Percentiles rank a stretch among this genome's conserved stretches.
Conservation (phyloP, 2,888 invertebrate species). For the Nipponacmea schrenckii region DNA sequence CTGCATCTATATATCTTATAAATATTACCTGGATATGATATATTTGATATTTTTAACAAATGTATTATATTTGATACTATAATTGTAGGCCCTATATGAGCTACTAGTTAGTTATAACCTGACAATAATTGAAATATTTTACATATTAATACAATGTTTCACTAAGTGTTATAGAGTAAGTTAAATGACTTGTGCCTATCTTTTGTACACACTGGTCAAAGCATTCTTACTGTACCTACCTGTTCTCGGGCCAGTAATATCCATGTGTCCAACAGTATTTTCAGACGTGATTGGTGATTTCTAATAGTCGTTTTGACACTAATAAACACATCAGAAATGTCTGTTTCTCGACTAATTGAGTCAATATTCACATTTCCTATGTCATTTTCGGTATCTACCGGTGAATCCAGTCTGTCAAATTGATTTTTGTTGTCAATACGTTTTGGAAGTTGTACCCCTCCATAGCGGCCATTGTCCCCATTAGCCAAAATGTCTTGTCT, state of each 20-base stretch:
- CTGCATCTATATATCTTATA: no score
- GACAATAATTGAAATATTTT: no score
- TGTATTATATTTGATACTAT: no score
- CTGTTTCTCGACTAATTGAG: conserved; percentile 26
- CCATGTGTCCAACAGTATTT: conserved; percentile 93
- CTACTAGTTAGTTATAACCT: no score
- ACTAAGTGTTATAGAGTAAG: no score
- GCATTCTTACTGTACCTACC: conserved; percentile 71
- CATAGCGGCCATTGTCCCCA: not conserved
- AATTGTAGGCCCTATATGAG: no score
- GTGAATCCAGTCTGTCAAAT: conserved; percentile 5
- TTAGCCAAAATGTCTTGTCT: not conserved
- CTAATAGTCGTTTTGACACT: conserved; percentile 93
- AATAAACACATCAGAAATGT: conserved; percentile 82
- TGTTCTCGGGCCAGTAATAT: conserved; percentile 90
- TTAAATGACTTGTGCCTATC: no score
- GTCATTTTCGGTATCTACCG: conserved; percentile 1
- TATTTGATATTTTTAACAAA: no score
- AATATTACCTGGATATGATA: no score
- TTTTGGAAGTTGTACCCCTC: conserved; percentile 24
- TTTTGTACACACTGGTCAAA: no score
- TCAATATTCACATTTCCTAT: not conserved
- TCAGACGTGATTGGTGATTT: conserved; percentile 86
- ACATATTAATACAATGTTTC: no score
- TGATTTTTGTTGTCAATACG: conserved; percentile 21